Evolutionary conservation across 2,113 vertebrate genomes (phyloP).

Genomic region (Boulengeromyrus knoepffleri): DNA sequence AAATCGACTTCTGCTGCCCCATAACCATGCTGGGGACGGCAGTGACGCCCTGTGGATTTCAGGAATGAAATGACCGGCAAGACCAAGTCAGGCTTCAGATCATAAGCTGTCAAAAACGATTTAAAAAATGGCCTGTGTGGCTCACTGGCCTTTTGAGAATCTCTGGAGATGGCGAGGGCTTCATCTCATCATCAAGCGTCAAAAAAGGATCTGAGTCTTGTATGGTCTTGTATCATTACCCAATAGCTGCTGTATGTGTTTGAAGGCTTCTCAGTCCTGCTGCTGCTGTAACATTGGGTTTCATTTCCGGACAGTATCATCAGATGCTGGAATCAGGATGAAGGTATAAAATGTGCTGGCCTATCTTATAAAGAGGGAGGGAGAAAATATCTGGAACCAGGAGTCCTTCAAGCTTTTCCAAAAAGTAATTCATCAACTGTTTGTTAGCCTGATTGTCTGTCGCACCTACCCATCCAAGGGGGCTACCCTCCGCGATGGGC

Average conservation of each 20-base stretch:
- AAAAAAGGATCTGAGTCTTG: neutral
- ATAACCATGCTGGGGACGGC: neutral
- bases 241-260: neutral
- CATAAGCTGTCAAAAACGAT: neutral
- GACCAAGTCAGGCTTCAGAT: neutral
- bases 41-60: neutral
- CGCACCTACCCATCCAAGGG: no score
- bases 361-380: no score
- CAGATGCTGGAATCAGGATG: no score
- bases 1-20: neutral
- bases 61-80: neutral
- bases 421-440: no score
- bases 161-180: neutral
- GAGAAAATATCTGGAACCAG: no score
- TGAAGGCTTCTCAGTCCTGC: neutral
- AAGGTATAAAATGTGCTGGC: no score
- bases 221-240: neutral
- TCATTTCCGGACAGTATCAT: no score
- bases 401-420: no score
- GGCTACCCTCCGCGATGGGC: no score
- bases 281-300: neutral
- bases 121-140: neutral
- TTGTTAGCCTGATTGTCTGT: no score
- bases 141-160: neutral
- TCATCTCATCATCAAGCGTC: neutral